A percentile compares a stretch with the other conserved stretches of the same genome.
These are phyloP conservation scores for Mormyrops boulengeri DNA, from an alignment of 2,797 vertebrate species.

Conservation along the genomic window DNA sequence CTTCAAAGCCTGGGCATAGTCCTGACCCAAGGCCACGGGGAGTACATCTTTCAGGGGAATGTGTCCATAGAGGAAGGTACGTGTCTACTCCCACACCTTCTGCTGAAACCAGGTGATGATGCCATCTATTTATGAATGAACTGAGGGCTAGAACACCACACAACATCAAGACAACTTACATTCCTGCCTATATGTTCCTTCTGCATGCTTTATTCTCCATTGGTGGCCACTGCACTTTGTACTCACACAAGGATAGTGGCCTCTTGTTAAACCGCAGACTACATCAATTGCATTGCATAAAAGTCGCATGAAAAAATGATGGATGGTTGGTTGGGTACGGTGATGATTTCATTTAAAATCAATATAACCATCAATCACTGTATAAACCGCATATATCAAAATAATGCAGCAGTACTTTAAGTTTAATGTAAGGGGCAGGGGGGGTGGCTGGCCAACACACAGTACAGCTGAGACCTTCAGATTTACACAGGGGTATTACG, in stretches of 20 bases:
- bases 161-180: not conserved
- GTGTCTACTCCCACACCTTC: conserved; percentile 18
- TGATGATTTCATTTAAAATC: not conserved
- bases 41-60: conserved; percentile 81
- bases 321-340: not conserved
- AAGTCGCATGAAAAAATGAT: not conserved
- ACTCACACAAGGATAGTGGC: not conserved
- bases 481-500: not conserved
- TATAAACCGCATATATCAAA: not conserved
- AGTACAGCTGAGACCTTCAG: not conserved
- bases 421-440: not conserved
- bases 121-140: conserved; percentile 8
- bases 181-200: not conserved
- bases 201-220: not conserved
- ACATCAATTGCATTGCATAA: not conserved
- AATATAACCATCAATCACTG: conserved; percentile 1
- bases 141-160: not conserved
- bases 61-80: conserved; percentile 88
- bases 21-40: conserved; percentile 77
- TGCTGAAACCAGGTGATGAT: not conserved
- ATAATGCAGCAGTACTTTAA: not conserved
- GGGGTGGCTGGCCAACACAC: not conserved
- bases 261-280: not conserved
- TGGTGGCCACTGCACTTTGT: not conserved
- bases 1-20: conserved; percentile 76